Evolutionary conservation across 2,888 invertebrate genomes (phyloP).

Genomic region (Kuschelorhynchus macadamiae): DNA sequence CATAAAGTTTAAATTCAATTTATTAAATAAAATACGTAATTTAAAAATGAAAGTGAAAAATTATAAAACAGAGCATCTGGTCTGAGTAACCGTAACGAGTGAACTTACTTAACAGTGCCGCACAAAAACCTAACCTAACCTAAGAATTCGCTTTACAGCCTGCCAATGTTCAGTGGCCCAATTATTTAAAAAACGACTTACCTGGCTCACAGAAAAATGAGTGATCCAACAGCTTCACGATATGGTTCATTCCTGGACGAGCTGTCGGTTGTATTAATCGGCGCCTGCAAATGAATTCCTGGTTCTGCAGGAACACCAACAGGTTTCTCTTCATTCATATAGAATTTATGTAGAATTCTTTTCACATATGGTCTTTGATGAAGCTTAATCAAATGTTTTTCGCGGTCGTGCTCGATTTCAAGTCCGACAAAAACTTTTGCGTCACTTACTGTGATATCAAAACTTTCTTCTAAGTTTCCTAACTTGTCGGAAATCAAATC

Average conservation of each 20-base stretch:
- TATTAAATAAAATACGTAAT: too few species aligned
- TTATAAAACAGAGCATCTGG: too few species aligned
- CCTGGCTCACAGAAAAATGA: constrained; percentile 52
- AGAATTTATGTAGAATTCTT: constrained; percentile 16
- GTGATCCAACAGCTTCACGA: constrained; percentile 52
- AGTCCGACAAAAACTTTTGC: not conserved
- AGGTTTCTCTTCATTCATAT: constrained; percentile 21
- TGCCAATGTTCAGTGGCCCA: constrained; percentile 19
- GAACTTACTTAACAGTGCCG: too few species aligned
- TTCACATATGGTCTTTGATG: not conserved
- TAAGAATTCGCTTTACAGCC: constrained; percentile 28
- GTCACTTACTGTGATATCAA: not conserved
- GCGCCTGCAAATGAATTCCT: not conserved
- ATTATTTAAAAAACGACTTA: constrained; percentile 44
- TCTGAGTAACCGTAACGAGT: too few species aligned
- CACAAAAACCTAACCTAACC: too few species aligned
- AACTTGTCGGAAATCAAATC: too few species aligned
- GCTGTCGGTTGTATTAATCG: not conserved
- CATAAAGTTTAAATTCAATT: too few species aligned
- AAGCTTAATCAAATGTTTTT: constrained; percentile 20
- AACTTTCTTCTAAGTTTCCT: too few species aligned
- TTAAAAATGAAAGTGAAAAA: too few species aligned
- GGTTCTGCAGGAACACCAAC: constrained; percentile 23
- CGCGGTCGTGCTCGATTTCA: too few species aligned
- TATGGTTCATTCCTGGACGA: constrained; percentile 35